Base-by-base conservation (phyloP, 2,888 invertebrate species). In the Globia sparganii region DNA sequence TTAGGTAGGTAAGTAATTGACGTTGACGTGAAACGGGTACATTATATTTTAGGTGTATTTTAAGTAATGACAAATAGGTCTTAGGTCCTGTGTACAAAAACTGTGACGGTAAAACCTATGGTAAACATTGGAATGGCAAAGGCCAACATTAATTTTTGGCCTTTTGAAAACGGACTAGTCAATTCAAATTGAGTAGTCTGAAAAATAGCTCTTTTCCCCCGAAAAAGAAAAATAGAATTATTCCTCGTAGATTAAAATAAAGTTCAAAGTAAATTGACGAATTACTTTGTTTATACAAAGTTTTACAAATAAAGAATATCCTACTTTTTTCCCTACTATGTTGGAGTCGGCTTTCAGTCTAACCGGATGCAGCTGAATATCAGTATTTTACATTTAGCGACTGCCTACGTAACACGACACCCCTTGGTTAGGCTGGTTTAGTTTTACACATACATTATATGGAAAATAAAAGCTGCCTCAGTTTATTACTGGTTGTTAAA, bases 31-130 rank as follows among this genome's bases (percentile, higher is more conserved):
- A 21, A 46, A 74, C 18, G 15, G 49, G 49, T 37, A 43, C 59
- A 65, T 74, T 71, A 58, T 68, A n/a, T 68, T 71, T 18, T 15
- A 28, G 0, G 13, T 15, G 25, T 72, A 59, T 49, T 62, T 43
- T 73, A 28, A 58, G 18, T 49, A 49, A n/a, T 53, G 21, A 21
- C 2, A 1, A 43, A 69, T 0, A 53, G 21, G 21, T 61, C 11
- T 21, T 8, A 56, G 43, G 1, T 21, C 6, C 11, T 34, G 0
- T n/a, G 8, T n/a, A 28, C 28, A 2, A 40, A 68, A 71, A n/a
- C 1, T 21, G 11, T 9, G 25, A 34, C 3, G 2, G 0, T 25
- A 18, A 37, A 69, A 31, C 13, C 18, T 31, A 21, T 46, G 34
- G 18, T 59, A 25, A 21, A 46, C 13, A 43, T 28, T 43, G 43